A percentile compares a stretch with the other conserved stretches of the same genome.
Conservation (phyloP, 1,140 invertebrate species). For the Ladona fulva region DNA sequence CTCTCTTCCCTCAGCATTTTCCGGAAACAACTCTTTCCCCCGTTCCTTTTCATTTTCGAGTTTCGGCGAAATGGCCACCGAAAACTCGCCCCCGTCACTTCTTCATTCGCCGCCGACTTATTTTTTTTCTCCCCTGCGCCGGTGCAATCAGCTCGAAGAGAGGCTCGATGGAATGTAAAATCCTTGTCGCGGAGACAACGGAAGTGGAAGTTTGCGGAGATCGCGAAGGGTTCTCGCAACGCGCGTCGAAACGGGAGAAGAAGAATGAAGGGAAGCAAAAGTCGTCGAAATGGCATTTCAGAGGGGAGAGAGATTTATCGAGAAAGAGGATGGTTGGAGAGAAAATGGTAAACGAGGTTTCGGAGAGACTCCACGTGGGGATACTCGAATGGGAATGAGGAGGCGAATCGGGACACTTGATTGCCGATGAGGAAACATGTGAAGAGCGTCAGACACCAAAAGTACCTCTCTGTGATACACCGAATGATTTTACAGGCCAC, state of each 20-base stretch:
- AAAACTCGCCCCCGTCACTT: background rate
- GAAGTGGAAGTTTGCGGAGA: background rate
- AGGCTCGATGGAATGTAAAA: conserved; percentile 5
- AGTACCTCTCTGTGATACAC: too few relatives aligned
- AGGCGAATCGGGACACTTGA: too few relatives aligned
- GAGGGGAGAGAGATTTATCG: background rate
- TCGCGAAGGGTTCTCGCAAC: too few relatives aligned
- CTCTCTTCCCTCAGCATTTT: background rate
- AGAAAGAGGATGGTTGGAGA: too few relatives aligned
- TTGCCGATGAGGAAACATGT: too few relatives aligned
- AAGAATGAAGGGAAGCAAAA: background rate
- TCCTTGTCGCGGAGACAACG: background rate
- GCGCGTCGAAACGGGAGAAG: background rate
- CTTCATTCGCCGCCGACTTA: background rate
- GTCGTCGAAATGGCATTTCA: background rate
- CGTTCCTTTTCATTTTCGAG: background rate
- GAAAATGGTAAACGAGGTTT: too few relatives aligned
- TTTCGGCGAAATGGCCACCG: too few relatives aligned
- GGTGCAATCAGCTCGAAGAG: background rate
- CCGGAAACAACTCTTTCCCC: background rate
- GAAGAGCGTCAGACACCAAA: too few relatives aligned
- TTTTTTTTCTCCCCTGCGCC: background rate
- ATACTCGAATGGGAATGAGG: too few relatives aligned
- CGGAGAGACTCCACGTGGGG: too few relatives aligned
- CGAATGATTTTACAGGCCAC: too few relatives aligned